Evolutionary conservation across 2,113 vertebrate genomes (phyloP).

Genomic region (Hippocampus guttulatus): DNA sequence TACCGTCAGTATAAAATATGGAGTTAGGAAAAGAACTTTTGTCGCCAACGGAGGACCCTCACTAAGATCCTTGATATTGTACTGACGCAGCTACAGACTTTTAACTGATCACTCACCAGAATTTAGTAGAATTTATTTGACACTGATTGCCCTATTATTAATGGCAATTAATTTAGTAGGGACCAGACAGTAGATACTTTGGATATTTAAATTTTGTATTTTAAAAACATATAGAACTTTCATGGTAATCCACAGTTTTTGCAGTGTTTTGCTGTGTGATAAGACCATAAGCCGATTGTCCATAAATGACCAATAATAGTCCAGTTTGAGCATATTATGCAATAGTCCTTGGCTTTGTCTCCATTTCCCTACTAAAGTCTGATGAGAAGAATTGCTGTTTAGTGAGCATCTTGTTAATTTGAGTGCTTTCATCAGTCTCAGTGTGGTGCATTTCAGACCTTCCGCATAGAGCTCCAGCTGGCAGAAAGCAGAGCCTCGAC

Average conservation of each 20-base stretch:
- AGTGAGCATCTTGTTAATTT: neutral
- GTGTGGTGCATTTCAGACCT: constrained; percentile 61
- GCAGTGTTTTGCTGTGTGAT: neutral
- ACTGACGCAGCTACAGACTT: too few relatives aligned
- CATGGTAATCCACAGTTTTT: neutral
- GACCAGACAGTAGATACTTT: too few relatives aligned
- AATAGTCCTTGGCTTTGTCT: neutral
- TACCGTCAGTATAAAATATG: too few relatives aligned
- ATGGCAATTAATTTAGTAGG: too few relatives aligned
- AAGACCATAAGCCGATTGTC: neutral
- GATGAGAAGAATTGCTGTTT: neutral
- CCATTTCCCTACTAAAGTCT: neutral
- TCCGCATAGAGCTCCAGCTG: constrained; percentile 87
- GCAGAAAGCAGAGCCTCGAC: constrained; percentile 88
- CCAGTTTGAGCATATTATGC: neutral
- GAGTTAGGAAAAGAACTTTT: too few relatives aligned
- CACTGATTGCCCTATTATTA: too few relatives aligned
- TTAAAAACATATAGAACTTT: neutral
- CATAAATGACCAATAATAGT: neutral
- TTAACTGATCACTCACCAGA: too few relatives aligned
- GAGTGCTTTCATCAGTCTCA: neutral
- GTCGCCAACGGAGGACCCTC: too few relatives aligned
- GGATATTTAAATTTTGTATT: neutral
- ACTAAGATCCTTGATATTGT: too few relatives aligned
- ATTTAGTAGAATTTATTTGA: too few relatives aligned